phyloP scores from a whole-genome alignment of 2,888 invertebrate genomes.

The Capitulum mitella region DNA sequence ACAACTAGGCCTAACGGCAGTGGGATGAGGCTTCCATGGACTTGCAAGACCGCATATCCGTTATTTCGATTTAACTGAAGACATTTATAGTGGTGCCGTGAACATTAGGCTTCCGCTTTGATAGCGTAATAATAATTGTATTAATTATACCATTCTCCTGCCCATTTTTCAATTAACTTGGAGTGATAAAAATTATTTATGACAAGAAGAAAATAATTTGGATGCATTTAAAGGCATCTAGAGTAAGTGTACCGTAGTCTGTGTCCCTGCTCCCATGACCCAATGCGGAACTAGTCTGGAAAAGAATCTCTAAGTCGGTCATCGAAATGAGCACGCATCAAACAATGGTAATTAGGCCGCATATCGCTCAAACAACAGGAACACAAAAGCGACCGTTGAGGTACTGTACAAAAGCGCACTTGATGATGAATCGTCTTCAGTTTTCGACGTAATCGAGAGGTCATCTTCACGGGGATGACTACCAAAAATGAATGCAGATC shows the following conservation, averaged over 20 bases:
- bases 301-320: neutral
- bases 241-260: neutral
- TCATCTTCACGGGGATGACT: too few species aligned
- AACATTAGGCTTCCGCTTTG: neutral
- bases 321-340: neutral
- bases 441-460: too few species aligned
- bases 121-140: neutral
- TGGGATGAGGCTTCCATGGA: too few species aligned
- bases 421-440: too few species aligned
- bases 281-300: neutral
- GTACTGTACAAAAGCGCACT: too few species aligned
- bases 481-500: too few species aligned
- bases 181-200: neutral
- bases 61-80: neutral
- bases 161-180: neutral
- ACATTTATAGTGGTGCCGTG: neutral
- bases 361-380: neutral
- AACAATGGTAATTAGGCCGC: neutral
- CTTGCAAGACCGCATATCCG: too few species aligned
- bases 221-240: neutral
- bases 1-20: too few species aligned
- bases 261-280: neutral
- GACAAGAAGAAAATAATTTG: neutral
- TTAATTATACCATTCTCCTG: neutral
- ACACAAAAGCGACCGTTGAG: too few species aligned